phyloP scores from a whole-genome alignment of 1,140 invertebrate genomes.

The Nasonia longicornis region DNA sequence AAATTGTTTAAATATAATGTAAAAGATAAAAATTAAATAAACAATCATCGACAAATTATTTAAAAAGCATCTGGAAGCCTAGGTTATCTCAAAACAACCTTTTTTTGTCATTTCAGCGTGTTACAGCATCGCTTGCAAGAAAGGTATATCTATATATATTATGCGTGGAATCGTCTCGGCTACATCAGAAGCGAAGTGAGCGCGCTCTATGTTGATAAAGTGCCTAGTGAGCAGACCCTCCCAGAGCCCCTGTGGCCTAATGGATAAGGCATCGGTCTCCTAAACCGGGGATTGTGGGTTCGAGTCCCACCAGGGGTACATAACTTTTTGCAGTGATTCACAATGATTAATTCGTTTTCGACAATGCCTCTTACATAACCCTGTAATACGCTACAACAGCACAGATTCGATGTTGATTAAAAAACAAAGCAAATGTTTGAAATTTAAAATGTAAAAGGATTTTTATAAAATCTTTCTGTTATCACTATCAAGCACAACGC shows the following conservation, averaged over 20 bases:
- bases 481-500: no score
- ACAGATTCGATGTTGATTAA: no score
- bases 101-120: background rate
- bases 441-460: no score
- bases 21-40: background rate
- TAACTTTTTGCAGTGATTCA: slow-evolving; percentile 42
- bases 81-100: background rate
- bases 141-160: background rate
- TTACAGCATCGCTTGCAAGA: background rate
- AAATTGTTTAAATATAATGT: background rate
- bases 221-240: background rate
- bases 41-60: background rate
- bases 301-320: slow-evolving; percentile 69
- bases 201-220: background rate
- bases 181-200: background rate
- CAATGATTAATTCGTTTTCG: background rate
- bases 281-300: slow-evolving; percentile 70
- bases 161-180: background rate
- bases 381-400: background rate
- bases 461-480: no score
- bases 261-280: slow-evolving; percentile 70
- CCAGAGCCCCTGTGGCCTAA: slow-evolving; percentile 67
- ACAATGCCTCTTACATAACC: background rate
- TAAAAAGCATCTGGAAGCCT: background rate
- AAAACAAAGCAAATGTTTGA: no score